A percentile compares a stretch with the other conserved stretches of the same genome.
These are phyloP conservation scores for Tipula unca DNA, from an alignment of 2,888 invertebrate genomes.

Conservation along the genomic window DNA sequence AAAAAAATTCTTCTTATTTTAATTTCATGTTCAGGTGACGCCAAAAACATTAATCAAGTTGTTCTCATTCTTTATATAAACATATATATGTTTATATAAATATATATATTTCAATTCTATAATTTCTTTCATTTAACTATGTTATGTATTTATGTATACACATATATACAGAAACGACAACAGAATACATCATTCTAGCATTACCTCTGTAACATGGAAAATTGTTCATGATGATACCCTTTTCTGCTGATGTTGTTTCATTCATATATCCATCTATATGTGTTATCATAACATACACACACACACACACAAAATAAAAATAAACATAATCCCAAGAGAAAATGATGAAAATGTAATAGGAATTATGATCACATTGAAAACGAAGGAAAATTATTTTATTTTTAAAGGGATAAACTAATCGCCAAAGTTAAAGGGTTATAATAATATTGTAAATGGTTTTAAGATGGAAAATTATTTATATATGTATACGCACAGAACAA, in stretches of 20 bases:
- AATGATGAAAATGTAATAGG: conserved; percentile 15
- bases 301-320: background rate
- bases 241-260: background rate
- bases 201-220: background rate
- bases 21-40: conserved; percentile 23
- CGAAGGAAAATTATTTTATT: background rate
- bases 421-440: conserved; percentile 17
- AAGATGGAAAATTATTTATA: background rate
- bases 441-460: conserved; percentile 8
- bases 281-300: background rate
- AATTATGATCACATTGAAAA: background rate
- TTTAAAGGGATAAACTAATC: conserved; percentile 2
- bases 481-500: background rate
- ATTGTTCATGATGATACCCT: background rate
- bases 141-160: background rate
- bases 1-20: background rate
- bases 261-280: background rate
- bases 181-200: conserved; percentile 1
- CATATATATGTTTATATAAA: background rate
- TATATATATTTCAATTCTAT: background rate
- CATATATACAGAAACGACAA: background rate
- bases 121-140: background rate
- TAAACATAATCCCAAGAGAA: conserved; percentile 15
- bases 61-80: background rate
- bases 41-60: conserved; percentile 23